These are phyloP conservation scores for Prunella fulvescens DNA, from an alignment of 2,113 vertebrate genomes.

Conservation along the genomic window DNA sequence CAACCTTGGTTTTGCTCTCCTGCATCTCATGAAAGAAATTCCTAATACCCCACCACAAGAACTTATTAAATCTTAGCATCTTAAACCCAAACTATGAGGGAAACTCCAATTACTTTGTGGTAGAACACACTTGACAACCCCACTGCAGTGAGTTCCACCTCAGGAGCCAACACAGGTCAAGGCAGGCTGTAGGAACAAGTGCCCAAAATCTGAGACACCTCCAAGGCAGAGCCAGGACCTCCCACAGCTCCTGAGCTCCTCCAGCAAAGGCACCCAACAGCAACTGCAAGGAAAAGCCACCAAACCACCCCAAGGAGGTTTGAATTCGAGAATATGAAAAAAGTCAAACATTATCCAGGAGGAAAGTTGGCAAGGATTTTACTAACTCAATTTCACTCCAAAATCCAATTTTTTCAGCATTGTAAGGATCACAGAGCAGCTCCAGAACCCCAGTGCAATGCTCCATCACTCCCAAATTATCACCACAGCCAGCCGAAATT, in stretches of 20 bases:
- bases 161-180: background rate
- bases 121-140: background rate
- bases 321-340: background rate
- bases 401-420: background rate
- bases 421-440: background rate
- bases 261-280: rapidly evolving
- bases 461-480: background rate
- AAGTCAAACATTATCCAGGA: background rate
- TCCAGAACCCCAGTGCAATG: background rate
- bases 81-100: background rate
- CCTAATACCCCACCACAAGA: rapidly evolving
- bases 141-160: background rate
- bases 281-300: background rate
- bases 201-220: background rate
- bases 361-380: background rate
- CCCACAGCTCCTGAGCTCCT: background rate
- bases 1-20: background rate
- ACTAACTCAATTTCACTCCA: background rate
- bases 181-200: background rate
- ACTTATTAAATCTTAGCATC: background rate
- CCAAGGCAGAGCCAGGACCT: background rate
- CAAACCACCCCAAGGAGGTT: background rate
- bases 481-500: background rate
- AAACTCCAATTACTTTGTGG: background rate
- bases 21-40: background rate